Evolutionary conservation across 2,797 vertebrate species (phyloP).

Genomic region (Ibycter americanus): DNA sequence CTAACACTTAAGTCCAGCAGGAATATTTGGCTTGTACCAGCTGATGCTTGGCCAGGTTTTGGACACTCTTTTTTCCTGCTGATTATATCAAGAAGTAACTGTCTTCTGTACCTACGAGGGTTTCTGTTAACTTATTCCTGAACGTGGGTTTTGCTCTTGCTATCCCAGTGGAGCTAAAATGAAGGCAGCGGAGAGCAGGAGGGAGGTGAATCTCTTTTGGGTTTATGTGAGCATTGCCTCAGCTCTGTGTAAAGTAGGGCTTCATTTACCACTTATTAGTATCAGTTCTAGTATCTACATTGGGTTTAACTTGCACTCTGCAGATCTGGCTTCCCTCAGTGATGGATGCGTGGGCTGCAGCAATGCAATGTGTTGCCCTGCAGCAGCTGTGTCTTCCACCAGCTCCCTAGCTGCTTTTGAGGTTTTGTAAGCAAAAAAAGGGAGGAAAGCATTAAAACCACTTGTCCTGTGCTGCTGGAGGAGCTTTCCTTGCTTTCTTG

Average conservation of each 20-base stretch:
- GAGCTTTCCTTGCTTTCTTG: not conserved
- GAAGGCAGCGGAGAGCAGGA: not conserved
- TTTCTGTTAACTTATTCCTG: not conserved
- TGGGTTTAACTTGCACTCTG: not conserved
- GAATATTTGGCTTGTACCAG: not conserved
- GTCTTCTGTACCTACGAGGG: not conserved
- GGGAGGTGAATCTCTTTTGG: not conserved
- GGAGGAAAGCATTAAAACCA: not conserved
- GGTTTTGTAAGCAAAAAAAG: not conserved
- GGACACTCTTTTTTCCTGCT: not conserved
- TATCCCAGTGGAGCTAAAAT: not conserved
- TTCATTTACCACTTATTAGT: not conserved
- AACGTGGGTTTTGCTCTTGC: not conserved
- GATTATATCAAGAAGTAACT: not conserved
- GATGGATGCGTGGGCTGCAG: not conserved
- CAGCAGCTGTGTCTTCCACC: not conserved
- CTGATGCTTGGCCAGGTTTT: not conserved
- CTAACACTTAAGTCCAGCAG: not conserved
- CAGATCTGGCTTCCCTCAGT: not conserved
- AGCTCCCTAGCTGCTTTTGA: not conserved
- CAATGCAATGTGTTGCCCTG: accelerated
- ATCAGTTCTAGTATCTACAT: not conserved
- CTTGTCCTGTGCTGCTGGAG: not conserved
- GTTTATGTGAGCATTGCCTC: not conserved
- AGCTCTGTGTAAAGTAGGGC: not conserved